phyloP scores from a whole-genome alignment of 2,797 vertebrate genomes.

The Clarias platycephalus region DNA sequence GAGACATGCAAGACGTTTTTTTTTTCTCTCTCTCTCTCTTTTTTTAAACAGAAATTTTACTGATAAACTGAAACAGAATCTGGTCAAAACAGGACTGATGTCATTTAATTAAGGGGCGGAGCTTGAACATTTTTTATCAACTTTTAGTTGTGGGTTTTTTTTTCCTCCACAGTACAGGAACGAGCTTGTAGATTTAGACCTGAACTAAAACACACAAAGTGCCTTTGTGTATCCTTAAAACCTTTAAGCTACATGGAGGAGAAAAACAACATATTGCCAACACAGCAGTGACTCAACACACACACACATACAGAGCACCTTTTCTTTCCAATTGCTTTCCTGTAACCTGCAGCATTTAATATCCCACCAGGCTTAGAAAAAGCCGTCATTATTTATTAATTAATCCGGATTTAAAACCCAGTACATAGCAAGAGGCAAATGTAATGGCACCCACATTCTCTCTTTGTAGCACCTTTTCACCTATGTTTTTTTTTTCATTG shows the following conservation, averaged over 20 bases:
- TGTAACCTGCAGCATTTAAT: neutral
- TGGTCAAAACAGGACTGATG: neutral
- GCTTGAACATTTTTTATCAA: neutral
- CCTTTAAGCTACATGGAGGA: neutral
- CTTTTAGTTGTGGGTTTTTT: neutral
- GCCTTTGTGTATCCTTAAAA: neutral
- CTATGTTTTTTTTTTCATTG: neutral
- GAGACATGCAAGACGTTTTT: neutral
- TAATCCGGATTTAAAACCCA: conserved; percentile 14
- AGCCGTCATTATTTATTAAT: neutral
- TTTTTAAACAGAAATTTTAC: neutral
- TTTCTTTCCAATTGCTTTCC: neutral
- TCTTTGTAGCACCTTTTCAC: neutral
- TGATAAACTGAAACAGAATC: neutral
- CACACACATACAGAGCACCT: neutral
- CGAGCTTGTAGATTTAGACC: neutral
- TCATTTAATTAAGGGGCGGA: neutral
- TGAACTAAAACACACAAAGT: too few relatives aligned
- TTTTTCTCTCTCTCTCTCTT: neutral
- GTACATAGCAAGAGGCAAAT: neutral
- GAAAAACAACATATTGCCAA: neutral
- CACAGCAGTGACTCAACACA: neutral
- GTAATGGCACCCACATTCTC: conserved; percentile 14
- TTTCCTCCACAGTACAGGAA: neutral
- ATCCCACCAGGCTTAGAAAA: neutral